Percentiles rank a stretch among this genome's conserved stretches.
Conservation (phyloP, 2,888 invertebrate species). For the Drosophila maculinotata region DNA sequence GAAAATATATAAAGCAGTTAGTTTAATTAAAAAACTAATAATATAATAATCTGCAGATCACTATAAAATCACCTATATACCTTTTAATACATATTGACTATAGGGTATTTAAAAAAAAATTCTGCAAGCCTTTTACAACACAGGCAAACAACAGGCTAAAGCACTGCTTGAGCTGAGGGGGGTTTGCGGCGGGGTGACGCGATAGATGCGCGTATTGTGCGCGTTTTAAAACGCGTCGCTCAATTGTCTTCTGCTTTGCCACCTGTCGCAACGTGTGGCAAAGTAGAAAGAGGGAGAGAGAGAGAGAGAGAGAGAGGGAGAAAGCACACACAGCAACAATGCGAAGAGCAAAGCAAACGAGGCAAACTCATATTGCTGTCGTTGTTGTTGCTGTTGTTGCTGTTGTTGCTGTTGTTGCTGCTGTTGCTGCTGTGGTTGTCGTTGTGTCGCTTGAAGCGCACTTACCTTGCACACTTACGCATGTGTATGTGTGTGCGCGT, state of each 20-base stretch:
- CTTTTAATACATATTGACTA: too few species aligned
- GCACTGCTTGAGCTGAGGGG: neutral
- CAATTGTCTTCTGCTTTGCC: constrained; percentile 61
- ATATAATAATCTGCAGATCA: too few species aligned
- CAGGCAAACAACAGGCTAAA: neutral
- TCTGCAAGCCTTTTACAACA: constrained; percentile 23
- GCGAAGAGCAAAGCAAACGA: constrained; percentile 6
- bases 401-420: constrained; percentile 19
- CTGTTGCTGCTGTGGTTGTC: constrained; percentile 20
- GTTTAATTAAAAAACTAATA: too few species aligned
- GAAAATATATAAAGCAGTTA: too few species aligned
- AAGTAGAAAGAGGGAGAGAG: constrained; percentile 1
- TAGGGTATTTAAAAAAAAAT: constrained; percentile 29
- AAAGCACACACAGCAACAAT: too few species aligned
- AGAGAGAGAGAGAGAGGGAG: neutral
- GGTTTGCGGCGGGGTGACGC: neutral
- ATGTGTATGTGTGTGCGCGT: neutral
- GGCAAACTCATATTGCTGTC: constrained; percentile 10
- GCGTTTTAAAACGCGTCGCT: constrained; percentile 42
- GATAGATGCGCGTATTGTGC: constrained; percentile 10
- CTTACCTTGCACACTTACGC: constrained; percentile 36
- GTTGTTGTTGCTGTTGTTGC: constrained; percentile 17
- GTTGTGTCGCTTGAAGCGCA: constrained; percentile 49
- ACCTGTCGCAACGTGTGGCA: constrained; percentile 60
- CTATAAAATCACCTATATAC: too few species aligned